A percentile compares a stretch with the other conserved stretches of the same genome.
Conservation (phyloP, 2,113 vertebrate species). For the Haemorhous mexicanus region DNA sequence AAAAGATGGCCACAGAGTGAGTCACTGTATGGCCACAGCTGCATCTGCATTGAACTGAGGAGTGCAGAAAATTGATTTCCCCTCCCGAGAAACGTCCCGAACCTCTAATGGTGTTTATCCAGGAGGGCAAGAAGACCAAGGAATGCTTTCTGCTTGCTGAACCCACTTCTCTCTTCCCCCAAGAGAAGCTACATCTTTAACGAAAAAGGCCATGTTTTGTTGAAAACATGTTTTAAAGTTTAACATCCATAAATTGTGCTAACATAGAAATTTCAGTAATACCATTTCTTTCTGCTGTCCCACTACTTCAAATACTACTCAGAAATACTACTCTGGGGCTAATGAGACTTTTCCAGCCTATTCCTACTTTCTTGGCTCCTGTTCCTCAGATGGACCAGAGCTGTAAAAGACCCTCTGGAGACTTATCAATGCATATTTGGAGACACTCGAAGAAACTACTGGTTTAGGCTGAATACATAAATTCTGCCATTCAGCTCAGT, state of each 20-base stretch:
- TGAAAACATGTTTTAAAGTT: not conserved
- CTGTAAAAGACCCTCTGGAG: not conserved
- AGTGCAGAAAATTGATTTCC: not conserved
- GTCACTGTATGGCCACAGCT: not conserved
- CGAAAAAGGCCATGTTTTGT: not conserved
- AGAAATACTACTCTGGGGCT: not conserved
- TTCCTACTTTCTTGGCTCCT: not conserved
- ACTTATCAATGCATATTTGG: not conserved
- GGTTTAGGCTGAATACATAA: not conserved
- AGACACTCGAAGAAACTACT: not conserved
- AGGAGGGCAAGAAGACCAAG: not conserved
- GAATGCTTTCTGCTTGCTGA: not conserved
- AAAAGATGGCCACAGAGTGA: constrained; percentile 36
- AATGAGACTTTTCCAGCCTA: not conserved
- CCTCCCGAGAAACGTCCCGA: not conserved
- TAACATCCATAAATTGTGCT: not conserved
- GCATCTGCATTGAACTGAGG: not conserved
- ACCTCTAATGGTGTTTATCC: not conserved
- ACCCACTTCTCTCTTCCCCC: not conserved
- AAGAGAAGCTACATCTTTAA: not conserved
- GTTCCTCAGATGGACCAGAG: not conserved
- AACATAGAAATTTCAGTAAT: not conserved
- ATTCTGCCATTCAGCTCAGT: not conserved
- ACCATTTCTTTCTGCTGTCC: not conserved
- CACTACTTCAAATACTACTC: not conserved